These are phyloP conservation scores for Cynaeus angustus DNA, from an alignment of 2,888 invertebrate species.

Conservation along the genomic window DNA sequence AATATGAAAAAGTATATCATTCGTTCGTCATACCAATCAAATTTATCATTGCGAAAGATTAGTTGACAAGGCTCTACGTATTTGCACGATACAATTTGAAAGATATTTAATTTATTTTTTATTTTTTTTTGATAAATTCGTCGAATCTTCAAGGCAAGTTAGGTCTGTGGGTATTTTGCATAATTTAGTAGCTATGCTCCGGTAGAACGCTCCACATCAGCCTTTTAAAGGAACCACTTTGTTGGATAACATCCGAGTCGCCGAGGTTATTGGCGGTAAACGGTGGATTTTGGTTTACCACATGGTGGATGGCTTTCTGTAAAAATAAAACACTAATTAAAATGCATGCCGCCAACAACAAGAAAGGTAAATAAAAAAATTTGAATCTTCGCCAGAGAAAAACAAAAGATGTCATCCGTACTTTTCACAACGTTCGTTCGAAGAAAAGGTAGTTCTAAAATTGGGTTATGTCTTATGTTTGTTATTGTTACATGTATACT, in stretches of 20 bases:
- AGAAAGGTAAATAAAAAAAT: too few relatives aligned
- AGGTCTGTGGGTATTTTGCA: conserved; percentile 45
- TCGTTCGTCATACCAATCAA: conserved; percentile 62
- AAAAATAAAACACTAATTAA: too few relatives aligned
- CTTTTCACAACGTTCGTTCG: too few relatives aligned
- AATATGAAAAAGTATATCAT: conserved; percentile 53
- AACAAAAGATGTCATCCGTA: too few relatives aligned
- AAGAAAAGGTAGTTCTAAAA: too few relatives aligned
- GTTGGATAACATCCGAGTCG: conserved; percentile 88
- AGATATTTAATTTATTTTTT: conserved; percentile 54
- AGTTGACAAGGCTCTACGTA: conserved; percentile 66
- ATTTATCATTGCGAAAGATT: conserved; percentile 59
- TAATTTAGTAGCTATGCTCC: conserved; percentile 75
- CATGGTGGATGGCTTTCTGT: conserved; percentile 62
- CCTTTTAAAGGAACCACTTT: conserved; percentile 93
- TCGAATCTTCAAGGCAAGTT: conserved; percentile 53
- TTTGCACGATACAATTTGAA: conserved; percentile 62
- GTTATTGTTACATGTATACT: too few relatives aligned
- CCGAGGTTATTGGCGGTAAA: conserved; percentile 74
- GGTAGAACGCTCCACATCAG: conserved; percentile 93
- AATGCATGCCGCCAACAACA: too few relatives aligned
- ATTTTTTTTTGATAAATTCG: conserved; percentile 66
- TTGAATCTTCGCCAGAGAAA: too few relatives aligned
- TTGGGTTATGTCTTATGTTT: too few relatives aligned
- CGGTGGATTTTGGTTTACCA: conserved; percentile 62